These are phyloP conservation scores for Crocidura indochinensis DNA, from an alignment of 2,797 vertebrate genomes.

Conservation along the genomic window DNA sequence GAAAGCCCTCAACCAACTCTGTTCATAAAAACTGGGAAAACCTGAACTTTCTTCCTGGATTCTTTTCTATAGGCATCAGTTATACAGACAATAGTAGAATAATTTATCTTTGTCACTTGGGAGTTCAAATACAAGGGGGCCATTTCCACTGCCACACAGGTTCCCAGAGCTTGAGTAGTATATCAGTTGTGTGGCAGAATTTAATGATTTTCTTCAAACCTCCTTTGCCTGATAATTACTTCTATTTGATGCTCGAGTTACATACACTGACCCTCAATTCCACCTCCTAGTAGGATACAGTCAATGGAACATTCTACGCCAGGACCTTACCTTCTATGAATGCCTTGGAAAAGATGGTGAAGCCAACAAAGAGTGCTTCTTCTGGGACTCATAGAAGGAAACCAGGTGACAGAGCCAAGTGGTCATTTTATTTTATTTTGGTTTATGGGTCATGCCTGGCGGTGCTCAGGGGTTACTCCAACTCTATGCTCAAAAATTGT, in stretches of 20 bases:
- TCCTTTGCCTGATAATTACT: background rate
- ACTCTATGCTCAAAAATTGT: too few species aligned
- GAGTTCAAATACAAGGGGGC: background rate
- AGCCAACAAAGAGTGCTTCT: background rate
- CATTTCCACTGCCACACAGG: background rate
- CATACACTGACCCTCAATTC: too few species aligned
- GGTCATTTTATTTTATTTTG: too few species aligned
- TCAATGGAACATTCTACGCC: background rate
- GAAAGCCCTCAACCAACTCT: background rate
- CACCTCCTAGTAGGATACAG: background rate
- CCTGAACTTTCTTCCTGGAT: slow-evolving; percentile 23
- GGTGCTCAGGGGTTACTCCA: too few species aligned
- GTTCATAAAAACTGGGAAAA: slow-evolving; percentile 38
- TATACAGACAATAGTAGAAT: background rate
- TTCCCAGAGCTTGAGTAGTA: slow-evolving; percentile 48
- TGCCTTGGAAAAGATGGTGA: background rate
- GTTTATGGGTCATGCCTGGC: too few species aligned
- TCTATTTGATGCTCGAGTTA: background rate
- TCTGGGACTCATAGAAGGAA: background rate
- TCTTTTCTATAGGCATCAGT: slow-evolving; percentile 46
- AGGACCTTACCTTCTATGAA: slow-evolving; percentile 6
- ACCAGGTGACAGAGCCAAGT: background rate
- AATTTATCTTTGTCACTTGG: slow-evolving; percentile 22
- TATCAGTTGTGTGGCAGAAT: slow-evolving; percentile 11
- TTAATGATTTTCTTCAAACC: background rate